phyloP scores from a whole-genome alignment of 2,888 invertebrate species.

The Agrypnus murinus region DNA sequence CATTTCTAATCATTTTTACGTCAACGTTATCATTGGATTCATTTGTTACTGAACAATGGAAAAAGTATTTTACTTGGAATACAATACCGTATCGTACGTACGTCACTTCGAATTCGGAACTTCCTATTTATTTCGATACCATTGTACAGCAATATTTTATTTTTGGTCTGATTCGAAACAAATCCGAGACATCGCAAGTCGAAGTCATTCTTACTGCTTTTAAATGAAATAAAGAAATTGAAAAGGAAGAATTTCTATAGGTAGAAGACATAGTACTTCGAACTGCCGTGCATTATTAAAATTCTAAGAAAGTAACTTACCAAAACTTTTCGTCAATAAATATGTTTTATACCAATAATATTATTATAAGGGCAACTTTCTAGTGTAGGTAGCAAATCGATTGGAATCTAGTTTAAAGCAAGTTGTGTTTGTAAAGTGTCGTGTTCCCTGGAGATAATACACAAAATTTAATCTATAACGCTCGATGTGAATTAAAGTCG shows the following conservation, averaged over 20 bases:
- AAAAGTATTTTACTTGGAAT: background rate
- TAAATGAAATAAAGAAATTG: no score
- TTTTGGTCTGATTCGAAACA: background rate
- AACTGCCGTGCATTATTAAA: background rate
- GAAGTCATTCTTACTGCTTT: background rate
- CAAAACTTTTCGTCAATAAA: no score
- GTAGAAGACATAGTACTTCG: background rate
- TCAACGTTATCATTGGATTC: no score
- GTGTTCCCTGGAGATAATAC: conserved; percentile 24
- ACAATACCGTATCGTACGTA: conserved; percentile 6
- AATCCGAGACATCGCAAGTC: background rate
- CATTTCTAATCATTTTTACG: no score
- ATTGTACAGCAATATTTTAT: background rate
- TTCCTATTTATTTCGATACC: conserved; percentile 5
- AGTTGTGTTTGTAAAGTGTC: conserved; percentile 22
- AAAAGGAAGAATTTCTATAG: no score
- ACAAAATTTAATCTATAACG: conserved; percentile 16
- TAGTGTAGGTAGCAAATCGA: conserved; percentile 5
- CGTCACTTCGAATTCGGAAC: background rate
- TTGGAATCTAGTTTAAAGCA: conserved; percentile 16
- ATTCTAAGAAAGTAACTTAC: background rate
- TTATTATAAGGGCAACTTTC: no score
- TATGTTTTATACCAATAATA: background rate
- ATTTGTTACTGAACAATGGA: no score
- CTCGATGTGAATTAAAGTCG: conserved; percentile 4